These are phyloP conservation scores for Panulirus ornatus DNA, from an alignment of 1,140 invertebrate species.

Conservation along the genomic window DNA sequence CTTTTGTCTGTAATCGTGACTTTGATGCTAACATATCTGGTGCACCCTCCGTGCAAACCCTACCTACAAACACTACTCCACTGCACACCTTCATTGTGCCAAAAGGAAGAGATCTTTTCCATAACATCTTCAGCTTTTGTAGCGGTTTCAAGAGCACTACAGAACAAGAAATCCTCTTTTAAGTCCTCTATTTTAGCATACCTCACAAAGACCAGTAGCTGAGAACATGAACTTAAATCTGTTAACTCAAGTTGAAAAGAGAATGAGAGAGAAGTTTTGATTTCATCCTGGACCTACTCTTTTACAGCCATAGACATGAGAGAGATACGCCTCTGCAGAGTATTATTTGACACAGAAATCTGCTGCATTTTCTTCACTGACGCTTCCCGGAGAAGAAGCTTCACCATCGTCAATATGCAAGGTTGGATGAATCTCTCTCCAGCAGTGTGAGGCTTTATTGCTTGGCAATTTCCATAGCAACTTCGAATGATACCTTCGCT, in stretches of 20 bases:
- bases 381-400: slow-evolving; percentile 38
- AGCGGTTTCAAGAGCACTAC: not conserved
- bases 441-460: slow-evolving; percentile 62
- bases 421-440: slow-evolving; percentile 60
- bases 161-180: not conserved
- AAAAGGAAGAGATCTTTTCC: slow-evolving; percentile 35
- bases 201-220: slow-evolving; percentile 1
- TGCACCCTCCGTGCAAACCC: slow-evolving; percentile 45
- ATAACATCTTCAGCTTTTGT: not conserved
- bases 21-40: slow-evolving; percentile 24
- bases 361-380: slow-evolving; percentile 38
- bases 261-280: slow-evolving; percentile 55
- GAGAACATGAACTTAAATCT: slow-evolving; percentile 50
- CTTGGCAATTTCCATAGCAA: slow-evolving; percentile 66
- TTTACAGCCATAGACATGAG: slow-evolving; percentile 34
- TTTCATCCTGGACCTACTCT: slow-evolving; percentile 53
- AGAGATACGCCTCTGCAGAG: slow-evolving; percentile 56
- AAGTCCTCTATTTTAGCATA: not conserved
- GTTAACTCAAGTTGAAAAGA: slow-evolving; percentile 45
- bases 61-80: slow-evolving; percentile 34
- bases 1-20: slow-evolving; percentile 35
- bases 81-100: not conserved
- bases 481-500: slow-evolving; percentile 45
- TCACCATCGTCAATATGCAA: slow-evolving; percentile 53
- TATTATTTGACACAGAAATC: slow-evolving; percentile 53